These are phyloP conservation scores for Shargacucullia verbasci DNA, from an alignment of 2,888 invertebrate species.

Conservation along the genomic window DNA sequence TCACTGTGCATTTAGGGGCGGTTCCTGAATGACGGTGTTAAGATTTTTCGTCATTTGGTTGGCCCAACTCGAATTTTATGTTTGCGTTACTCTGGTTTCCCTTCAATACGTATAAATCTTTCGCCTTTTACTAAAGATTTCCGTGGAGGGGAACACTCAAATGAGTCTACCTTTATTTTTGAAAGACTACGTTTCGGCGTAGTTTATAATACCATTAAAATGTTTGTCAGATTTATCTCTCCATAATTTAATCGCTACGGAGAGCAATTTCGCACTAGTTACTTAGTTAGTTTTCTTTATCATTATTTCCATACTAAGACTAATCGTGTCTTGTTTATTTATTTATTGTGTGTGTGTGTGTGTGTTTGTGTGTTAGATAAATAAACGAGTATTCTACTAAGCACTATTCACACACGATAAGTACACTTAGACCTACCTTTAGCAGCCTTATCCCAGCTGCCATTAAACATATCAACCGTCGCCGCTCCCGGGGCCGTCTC, in stretches of 20 bases:
- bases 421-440: conserved; percentile 86
- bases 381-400: too few species aligned
- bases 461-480: conserved; percentile 89
- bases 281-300: too few species aligned
- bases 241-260: too few species aligned
- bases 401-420: too few species aligned
- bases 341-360: too few species aligned
- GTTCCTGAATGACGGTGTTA: conserved; percentile 48
- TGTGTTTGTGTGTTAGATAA: too few species aligned
- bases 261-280: too few species aligned
- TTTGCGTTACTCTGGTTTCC: conserved; percentile 84
- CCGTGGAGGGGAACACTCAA: conserved; percentile 93
- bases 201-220: conserved; percentile 14
- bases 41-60: conserved; percentile 41
- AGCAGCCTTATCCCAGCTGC: conserved; percentile 74
- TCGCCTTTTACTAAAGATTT: conserved; percentile 95
- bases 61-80: neutral
- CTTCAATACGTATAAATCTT: conserved; percentile 92
- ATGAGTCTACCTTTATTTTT: conserved; percentile 87
- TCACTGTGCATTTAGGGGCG: conserved; percentile 21
- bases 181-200: conserved; percentile 25
- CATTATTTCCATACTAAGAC: too few species aligned
- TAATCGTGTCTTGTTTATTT: too few species aligned
- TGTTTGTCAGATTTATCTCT: too few species aligned
- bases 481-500: conserved; percentile 92